Conservation (phyloP, 2,888 invertebrate species). For the Leptopilina myrica region DNA sequence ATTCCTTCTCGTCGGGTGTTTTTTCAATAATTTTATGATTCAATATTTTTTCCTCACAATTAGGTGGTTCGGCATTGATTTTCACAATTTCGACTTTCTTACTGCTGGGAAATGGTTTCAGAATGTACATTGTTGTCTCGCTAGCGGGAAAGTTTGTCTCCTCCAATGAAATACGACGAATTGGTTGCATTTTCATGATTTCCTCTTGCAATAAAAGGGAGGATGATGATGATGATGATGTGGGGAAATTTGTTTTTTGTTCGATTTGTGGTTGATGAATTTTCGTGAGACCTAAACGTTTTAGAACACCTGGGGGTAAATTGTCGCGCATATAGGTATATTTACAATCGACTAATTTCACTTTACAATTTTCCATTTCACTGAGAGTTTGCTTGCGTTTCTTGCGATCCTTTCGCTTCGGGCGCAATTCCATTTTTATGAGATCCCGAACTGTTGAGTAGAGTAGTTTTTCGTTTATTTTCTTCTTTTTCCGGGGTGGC, state of each 20-base stretch:
- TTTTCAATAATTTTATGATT: slow-evolving; percentile 11
- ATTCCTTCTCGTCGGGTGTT: background rate
- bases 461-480: background rate
- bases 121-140: slow-evolving; percentile 26
- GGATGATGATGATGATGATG: too few relatives aligned
- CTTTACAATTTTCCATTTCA: slow-evolving; percentile 68
- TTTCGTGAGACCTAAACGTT: slow-evolving; percentile 62
- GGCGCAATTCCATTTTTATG: slow-evolving; percentile 15
- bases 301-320: slow-evolving; percentile 55
- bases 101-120: background rate
- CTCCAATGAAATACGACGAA: background rate
- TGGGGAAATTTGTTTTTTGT: background rate
- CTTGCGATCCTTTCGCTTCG: slow-evolving; percentile 45
- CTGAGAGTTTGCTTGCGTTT: slow-evolving; percentile 53
- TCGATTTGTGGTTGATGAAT: slow-evolving; percentile 43
- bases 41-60: background rate
- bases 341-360: slow-evolving; percentile 67
- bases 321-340: slow-evolving; percentile 61
- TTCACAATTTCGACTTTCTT: slow-evolving; percentile 16
- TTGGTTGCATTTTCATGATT: background rate
- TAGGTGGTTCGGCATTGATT: background rate
- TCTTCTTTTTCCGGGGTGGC: slow-evolving; percentile 40
- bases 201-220: slow-evolving; percentile 26
- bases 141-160: background rate
- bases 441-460: slow-evolving; percentile 7